phyloP scores from a whole-genome alignment of 2,113 vertebrate genomes.

The Epinephelus lanceolatus region DNA sequence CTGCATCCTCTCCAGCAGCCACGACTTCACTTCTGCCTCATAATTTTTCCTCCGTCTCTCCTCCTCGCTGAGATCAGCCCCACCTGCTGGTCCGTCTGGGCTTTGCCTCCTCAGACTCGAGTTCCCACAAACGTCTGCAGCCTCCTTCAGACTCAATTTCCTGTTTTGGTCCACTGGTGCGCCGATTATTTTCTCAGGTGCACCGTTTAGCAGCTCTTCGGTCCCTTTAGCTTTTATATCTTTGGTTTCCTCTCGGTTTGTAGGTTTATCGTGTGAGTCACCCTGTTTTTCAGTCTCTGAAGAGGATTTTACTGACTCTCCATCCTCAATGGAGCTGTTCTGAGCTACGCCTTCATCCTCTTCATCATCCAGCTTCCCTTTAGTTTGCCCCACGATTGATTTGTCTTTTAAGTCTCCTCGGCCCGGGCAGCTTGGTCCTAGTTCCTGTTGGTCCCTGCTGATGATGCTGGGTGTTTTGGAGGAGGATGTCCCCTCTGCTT shows the following conservation, averaged over 20 bases:
- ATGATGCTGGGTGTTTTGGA: constrained; percentile 19
- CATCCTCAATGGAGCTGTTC: constrained; percentile 72
- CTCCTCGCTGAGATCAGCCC: constrained; percentile 60
- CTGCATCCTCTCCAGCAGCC: constrained; percentile 95
- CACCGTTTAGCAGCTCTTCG: constrained; percentile 46
- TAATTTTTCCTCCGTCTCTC: constrained; percentile 83
- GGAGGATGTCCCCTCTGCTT: constrained; percentile 31
- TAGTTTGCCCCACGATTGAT: constrained; percentile 18
- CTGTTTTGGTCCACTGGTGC: constrained; percentile 58
- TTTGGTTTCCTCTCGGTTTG: constrained; percentile 57
- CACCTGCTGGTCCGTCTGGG: constrained; percentile 70
- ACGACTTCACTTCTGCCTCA: constrained; percentile 88
- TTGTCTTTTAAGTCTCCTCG: constrained; percentile 17
- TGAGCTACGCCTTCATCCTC: constrained; percentile 75
- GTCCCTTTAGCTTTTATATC: constrained; percentile 46
- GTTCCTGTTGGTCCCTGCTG: constrained; percentile 47
- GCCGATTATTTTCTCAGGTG: constrained; percentile 3
- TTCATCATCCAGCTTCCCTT: constrained; percentile 71
- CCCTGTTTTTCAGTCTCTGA: constrained; percentile 56
- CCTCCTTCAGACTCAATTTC: constrained; percentile 65
- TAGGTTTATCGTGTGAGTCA: constrained; percentile 10
- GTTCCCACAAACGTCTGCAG: constrained; percentile 61
- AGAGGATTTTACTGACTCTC: constrained; percentile 53
- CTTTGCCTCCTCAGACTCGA: constrained; percentile 69
- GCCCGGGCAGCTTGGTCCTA: constrained; percentile 11